phyloP scores from a whole-genome alignment of 2,888 invertebrate genomes.

The Cantharis rufa region DNA sequence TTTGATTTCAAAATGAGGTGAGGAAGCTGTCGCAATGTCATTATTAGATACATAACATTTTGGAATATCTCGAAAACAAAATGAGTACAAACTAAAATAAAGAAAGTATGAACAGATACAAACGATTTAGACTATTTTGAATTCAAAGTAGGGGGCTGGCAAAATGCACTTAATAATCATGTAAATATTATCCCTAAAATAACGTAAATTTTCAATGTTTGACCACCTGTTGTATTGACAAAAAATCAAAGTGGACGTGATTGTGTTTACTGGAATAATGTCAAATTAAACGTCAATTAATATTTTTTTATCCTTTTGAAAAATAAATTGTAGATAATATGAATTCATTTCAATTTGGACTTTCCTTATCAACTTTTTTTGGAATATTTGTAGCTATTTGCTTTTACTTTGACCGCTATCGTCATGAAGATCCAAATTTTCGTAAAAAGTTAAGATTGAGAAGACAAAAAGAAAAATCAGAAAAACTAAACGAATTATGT shows the following conservation, averaged over 20 bases:
- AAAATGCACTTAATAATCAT: too few relatives aligned
- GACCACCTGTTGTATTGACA: too few relatives aligned
- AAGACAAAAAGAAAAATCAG: background rate
- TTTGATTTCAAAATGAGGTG: too few relatives aligned
- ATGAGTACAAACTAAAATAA: too few relatives aligned
- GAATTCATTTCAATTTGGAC: conserved; percentile 12
- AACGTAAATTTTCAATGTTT: background rate
- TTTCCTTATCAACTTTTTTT: conserved; percentile 7
- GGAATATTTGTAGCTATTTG: conserved; percentile 16
- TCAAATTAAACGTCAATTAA: background rate
- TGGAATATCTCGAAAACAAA: too few relatives aligned
- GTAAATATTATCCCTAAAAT: background rate
- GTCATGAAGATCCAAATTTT: conserved; percentile 21
- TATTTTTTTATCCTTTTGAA: background rate
- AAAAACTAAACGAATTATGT: background rate
- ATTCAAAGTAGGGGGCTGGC: too few relatives aligned
- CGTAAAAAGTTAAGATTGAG: conserved; percentile 11
- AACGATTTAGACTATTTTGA: too few relatives aligned
- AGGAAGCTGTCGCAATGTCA: too few relatives aligned
- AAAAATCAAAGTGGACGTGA: too few relatives aligned
- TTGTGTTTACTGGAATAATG: background rate
- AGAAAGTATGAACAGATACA: too few relatives aligned
- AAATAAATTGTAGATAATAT: background rate
- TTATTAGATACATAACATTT: too few relatives aligned
- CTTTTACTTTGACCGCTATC: conserved; percentile 15